Evolutionary conservation across 2,113 vertebrate genomes (phyloP).

Genomic region (Cyphomyrus plagiostoma): DNA sequence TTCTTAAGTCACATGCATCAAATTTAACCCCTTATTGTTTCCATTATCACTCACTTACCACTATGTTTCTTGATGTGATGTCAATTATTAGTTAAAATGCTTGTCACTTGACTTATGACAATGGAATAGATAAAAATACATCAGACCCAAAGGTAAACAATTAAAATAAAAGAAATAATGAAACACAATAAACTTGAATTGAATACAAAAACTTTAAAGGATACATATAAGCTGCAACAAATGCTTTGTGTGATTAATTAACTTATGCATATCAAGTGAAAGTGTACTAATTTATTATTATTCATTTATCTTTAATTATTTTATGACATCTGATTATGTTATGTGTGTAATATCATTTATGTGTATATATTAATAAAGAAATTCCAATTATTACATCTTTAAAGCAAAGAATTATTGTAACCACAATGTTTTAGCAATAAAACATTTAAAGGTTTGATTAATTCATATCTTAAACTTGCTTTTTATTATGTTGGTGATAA

Average conservation of each 20-base stretch:
- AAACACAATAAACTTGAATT: neutral
- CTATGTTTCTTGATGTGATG: neutral
- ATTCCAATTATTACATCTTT: neutral
- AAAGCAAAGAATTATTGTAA: neutral
- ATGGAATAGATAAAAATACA: neutral
- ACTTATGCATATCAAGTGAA: neutral
- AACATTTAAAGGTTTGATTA: neutral
- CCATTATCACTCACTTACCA: neutral
- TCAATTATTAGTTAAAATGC: neutral
- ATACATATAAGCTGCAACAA: neutral
- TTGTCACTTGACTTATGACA: neutral
- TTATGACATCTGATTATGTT: neutral
- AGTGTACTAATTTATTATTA: neutral
- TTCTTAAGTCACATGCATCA: neutral
- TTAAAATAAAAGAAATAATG: neutral
- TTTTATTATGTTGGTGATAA: neutral
- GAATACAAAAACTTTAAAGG: neutral
- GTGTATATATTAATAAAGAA: neutral
- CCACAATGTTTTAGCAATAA: neutral
- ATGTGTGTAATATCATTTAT: neutral
- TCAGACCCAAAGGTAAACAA: neutral
- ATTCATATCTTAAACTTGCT: neutral
- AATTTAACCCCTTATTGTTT: neutral
- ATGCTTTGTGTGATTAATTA: neutral
- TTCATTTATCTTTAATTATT: neutral